Conservation (phyloP, 2,888 invertebrate species). For the Drymonia ruficornis region DNA sequence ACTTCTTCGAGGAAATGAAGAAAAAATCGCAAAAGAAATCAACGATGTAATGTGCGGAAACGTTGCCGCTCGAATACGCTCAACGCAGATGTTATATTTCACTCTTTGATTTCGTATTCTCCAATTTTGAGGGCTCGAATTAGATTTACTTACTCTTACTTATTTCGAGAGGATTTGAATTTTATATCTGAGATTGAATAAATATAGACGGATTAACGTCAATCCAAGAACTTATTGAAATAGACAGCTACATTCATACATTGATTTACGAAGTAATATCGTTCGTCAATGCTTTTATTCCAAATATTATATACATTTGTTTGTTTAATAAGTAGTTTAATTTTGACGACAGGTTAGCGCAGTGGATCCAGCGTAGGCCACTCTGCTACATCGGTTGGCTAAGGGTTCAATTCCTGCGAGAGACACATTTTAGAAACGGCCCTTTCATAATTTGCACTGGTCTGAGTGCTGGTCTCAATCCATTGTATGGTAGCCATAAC, state of each 20-base stretch:
- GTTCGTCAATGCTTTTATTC: no score
- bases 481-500: no score
- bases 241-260: not conserved
- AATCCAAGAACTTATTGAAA: slow-evolving; percentile 2
- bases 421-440: no score
- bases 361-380: no score
- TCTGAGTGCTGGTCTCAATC: no score
- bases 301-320: no score
- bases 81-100: slow-evolving; percentile 55
- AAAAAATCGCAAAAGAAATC: slow-evolving; percentile 43
- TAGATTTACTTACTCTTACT: slow-evolving; percentile 28
- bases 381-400: no score
- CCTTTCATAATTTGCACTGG: no score
- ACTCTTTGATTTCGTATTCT: slow-evolving; percentile 43
- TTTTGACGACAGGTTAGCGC: no score
- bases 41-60: slow-evolving; percentile 49
- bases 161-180: slow-evolving; percentile 11
- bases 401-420: no score
- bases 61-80: slow-evolving; percentile 42
- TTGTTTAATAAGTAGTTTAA: no score
- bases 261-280: no score
- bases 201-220: slow-evolving; percentile 7
- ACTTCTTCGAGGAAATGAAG: slow-evolving; percentile 60
- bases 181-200: slow-evolving; percentile 7
- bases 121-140: slow-evolving; percentile 29